Conservation (phyloP, 2,797 vertebrate genomes). For the Crenuchus spilurus region DNA sequence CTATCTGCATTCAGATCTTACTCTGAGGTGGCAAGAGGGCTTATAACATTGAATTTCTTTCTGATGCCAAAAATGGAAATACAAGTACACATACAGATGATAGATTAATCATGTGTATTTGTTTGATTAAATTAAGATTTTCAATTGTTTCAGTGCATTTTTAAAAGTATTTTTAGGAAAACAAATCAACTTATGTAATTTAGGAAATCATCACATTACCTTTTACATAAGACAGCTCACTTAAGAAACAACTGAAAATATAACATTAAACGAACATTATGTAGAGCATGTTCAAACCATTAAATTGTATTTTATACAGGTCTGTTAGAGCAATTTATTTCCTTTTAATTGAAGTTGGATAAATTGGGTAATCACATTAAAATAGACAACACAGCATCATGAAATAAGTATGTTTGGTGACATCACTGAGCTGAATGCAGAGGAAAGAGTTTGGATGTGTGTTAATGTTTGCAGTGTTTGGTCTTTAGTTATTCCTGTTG, state of each 20-base stretch:
- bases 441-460: slow-evolving; percentile 64
- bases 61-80: background rate
- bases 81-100: background rate
- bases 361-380: background rate
- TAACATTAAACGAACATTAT: background rate
- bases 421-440: slow-evolving; percentile 70
- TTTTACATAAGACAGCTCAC: background rate
- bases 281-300: background rate
- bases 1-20: slow-evolving; percentile 22
- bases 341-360: background rate
- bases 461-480: slow-evolving; percentile 55
- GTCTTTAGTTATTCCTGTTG: slow-evolving; percentile 69
- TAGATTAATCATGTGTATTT: background rate
- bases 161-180: too few species aligned
- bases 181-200: background rate
- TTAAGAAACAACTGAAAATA: background rate
- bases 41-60: background rate
- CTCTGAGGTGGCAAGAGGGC: background rate
- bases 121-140: too few species aligned
- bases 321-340: background rate
- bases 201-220: background rate
- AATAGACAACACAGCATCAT: background rate
- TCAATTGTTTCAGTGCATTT: too few species aligned
- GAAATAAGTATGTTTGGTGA: background rate
- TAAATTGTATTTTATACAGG: background rate